Base-by-base conservation (phyloP, 2,888 invertebrate species). In the Parnassius apollo region DNA sequence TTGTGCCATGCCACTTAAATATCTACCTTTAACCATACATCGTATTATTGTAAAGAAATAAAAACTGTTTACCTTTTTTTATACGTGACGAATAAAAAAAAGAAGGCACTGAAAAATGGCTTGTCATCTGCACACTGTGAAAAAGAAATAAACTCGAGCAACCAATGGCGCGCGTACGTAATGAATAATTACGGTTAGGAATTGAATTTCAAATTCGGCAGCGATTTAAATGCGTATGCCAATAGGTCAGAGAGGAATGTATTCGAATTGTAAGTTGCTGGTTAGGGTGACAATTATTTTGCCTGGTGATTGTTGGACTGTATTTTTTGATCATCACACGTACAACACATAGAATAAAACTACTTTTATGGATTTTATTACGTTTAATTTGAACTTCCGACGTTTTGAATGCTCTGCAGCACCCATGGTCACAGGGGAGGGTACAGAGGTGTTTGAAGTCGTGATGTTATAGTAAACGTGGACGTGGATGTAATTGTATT, bases 171-270 rank as follows among this genome's bases (percentile, higher is more conserved):
- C 73, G 73, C 61, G 58, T 49, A 61, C 54, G 61, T 72, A 79
- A 52, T 42, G 63, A 46, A 57, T 64, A 59, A 63, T 56, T 59
- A 50, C 59, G 13, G 50, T 13, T 22, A 51, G 10, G 18, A n/a
- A 88, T 88, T 86, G 78, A 79, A 86, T 80, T 90, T 88, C 78
- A 89, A 90, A 90, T 90, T 79, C 65, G 71, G 77, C 79, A 82
- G 71, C 80, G 74, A 86, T 87, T 85, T 79, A 83, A 85, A 86
- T 88, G 83, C 88, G 80, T 70, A 42, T 74, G 82, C 79, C 88
- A 88, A 87, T 89, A 87, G 90, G 90, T 90, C 90, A 90, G 76
- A 81, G 80, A 77, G 78, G 80, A 83, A 84, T 82, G 77, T 81
- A 86, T 86, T 85, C 83, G 82, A 77, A 86, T 84, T 68, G 76